Percentiles rank a stretch among this genome's conserved stretches.
phyloP scores from a whole-genome alignment of 2,888 invertebrate genomes.

The Plagodis dolabraria region DNA sequence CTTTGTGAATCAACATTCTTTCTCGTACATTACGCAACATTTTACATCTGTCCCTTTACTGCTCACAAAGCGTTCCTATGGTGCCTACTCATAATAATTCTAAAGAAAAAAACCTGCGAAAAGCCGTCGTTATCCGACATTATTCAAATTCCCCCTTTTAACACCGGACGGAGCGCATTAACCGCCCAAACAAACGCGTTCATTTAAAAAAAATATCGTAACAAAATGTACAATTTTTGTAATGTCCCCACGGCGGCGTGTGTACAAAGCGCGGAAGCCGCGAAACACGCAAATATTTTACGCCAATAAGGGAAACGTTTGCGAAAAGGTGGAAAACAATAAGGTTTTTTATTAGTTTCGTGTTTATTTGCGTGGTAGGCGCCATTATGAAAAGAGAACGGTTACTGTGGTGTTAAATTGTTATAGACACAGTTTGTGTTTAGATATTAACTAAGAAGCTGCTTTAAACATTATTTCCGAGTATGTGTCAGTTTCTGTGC shows the following conservation, averaged over 20 bases:
- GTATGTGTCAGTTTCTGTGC: too few species aligned
- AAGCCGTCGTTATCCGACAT: conserved; percentile 15
- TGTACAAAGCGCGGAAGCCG: conserved; percentile 30
- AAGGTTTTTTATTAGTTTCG: conserved; percentile 41
- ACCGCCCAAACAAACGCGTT: conserved; percentile 27
- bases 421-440: too few species aligned
- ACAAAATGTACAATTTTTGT: conserved; percentile 34
- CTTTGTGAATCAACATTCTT: too few species aligned
- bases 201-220: conserved; percentile 28
- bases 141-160: conserved; percentile 35
- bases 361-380: conserved; percentile 19
- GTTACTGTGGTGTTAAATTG: conserved; percentile 1
- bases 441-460: too few species aligned
- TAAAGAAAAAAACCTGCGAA: conserved; percentile 16
- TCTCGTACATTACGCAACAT: too few species aligned
- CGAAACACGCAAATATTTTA: conserved; percentile 52
- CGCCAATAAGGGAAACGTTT: conserved; percentile 57
- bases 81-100: conserved; percentile 3
- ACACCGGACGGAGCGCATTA: conserved; percentile 27
- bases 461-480: too few species aligned
- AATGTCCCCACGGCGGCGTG: conserved; percentile 30
- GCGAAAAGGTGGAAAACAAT: conserved; percentile 56
- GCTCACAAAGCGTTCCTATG: too few species aligned
- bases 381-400: not conserved
- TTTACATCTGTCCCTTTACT: too few species aligned